Evolutionary conservation across 1,140 invertebrate species (phyloP).

Genomic region (Neodiprion pinetum): DNA sequence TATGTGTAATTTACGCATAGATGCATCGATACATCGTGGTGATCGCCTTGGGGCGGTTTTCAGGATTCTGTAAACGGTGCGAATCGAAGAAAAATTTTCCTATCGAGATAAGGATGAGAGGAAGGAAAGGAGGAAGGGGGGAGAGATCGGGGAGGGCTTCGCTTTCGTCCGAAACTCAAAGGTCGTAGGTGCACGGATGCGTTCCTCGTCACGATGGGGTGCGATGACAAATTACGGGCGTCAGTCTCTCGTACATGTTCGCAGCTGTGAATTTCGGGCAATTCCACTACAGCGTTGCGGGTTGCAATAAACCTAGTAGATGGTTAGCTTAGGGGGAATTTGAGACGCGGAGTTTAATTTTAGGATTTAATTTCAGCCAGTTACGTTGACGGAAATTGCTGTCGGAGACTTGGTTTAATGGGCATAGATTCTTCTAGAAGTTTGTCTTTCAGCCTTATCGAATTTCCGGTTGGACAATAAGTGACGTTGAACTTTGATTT

Average conservation of each 20-base stretch:
- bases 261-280: slow-evolving; percentile 4
- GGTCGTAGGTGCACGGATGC: neutral
- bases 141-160: neutral
- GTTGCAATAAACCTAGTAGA: neutral
- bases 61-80: neutral
- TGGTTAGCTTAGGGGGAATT: neutral
- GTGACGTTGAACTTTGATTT: neutral
- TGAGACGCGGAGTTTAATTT: neutral
- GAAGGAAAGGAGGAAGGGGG: neutral
- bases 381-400: neutral
- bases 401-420: neutral
- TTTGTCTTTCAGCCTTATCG: neutral
- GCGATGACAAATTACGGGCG: slow-evolving; percentile 6
- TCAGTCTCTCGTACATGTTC: slow-evolving; percentile 4
- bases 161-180: neutral
- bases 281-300: neutral
- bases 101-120: neutral
- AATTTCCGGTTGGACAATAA: neutral
- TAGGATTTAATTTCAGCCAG: neutral
- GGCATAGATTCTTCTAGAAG: neutral
- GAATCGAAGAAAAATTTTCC: neutral
- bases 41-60: neutral
- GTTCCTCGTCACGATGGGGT: neutral
- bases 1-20: neutral
- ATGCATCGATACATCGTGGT: neutral